Conservation (phyloP, 1,140 invertebrate genomes). For the Scaptomyza pallida region DNA sequence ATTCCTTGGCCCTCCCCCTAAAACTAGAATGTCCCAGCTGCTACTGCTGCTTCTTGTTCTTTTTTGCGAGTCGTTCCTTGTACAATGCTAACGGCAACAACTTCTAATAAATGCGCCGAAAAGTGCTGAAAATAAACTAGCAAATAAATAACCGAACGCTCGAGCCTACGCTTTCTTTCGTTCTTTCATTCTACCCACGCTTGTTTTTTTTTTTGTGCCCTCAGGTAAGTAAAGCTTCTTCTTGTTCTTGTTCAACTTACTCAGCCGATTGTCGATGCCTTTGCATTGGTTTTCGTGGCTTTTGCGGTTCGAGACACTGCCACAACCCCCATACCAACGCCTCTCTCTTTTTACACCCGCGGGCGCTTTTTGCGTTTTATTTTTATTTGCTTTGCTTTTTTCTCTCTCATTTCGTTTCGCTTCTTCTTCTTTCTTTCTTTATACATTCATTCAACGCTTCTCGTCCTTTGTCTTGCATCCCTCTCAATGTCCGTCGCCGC, state of each 20-base stretch:
- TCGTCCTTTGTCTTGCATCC: slow-evolving; percentile 9
- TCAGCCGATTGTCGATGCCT: slow-evolving; percentile 26
- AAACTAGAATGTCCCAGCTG: slow-evolving; percentile 1
- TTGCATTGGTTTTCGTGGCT: slow-evolving; percentile 60
- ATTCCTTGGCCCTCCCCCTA: neutral
- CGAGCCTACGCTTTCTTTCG: slow-evolving; percentile 8
- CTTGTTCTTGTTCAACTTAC: slow-evolving; percentile 4
- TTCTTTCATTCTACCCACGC: neutral
- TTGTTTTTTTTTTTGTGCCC: neutral
- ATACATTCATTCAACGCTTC: slow-evolving; percentile 54
- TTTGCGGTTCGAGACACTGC: slow-evolving; percentile 26
- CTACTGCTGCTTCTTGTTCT: slow-evolving; percentile 1
- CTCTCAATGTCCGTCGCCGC: slow-evolving; percentile 18
- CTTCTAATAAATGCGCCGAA: slow-evolving; percentile 69
- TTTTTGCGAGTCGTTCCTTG: slow-evolving; percentile 9
- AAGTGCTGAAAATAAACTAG: slow-evolving; percentile 70
- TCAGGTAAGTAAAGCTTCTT: neutral
- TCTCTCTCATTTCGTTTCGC: neutral
- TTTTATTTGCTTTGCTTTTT: slow-evolving; percentile 34
- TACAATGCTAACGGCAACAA: slow-evolving; percentile 46
- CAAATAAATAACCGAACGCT: slow-evolving; percentile 65
- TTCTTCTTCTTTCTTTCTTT: neutral
- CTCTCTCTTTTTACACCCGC: neutral
- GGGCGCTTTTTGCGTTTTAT: slow-evolving; percentile 26
- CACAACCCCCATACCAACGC: neutral